Conservation (phyloP, 2,113 vertebrate species). For the Carassius gibelio region DNA sequence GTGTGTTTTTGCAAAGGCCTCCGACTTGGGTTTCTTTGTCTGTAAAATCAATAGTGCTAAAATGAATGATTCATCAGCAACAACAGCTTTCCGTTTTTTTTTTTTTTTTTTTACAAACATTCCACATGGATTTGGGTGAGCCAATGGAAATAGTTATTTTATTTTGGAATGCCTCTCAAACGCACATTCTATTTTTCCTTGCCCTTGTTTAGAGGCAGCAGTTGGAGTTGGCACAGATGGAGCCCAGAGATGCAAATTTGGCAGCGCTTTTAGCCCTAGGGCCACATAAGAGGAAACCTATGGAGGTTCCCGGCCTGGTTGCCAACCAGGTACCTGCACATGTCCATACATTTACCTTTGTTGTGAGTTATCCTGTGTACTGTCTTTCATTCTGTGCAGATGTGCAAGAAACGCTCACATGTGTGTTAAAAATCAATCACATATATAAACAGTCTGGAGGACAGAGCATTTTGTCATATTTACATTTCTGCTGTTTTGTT, state of each 20-base stretch:
- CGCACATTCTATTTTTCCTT: conserved; percentile 32
- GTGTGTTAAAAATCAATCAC: not conserved
- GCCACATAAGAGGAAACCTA: conserved; percentile 86
- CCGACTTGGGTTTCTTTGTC: not conserved
- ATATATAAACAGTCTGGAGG: not conserved
- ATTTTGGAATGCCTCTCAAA: conserved; percentile 28
- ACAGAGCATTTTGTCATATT: not conserved
- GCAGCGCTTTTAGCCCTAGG: conserved; percentile 94
- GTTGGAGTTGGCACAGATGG: conserved; percentile 86
- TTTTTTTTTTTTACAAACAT: not conserved
- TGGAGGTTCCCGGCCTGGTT: conserved; percentile 70
- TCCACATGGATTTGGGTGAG: not conserved
- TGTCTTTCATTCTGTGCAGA: not conserved
- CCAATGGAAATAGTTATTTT: not conserved
- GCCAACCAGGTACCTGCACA: conserved; percentile 77
- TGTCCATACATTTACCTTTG: not conserved
- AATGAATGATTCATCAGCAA: conserved; percentile 21
- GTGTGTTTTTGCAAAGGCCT: conserved; percentile 15
- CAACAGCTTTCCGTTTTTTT: not conserved
- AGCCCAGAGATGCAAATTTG: conserved; percentile 89
- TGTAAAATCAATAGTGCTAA: conserved; percentile 22
- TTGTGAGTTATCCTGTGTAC: conserved; percentile 11
- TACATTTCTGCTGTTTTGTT: not conserved
- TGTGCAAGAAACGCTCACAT: not conserved
- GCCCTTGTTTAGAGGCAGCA: conserved; percentile 82